Base-by-base conservation (phyloP, 2,797 vertebrate species). In the Peromyscus melanophrys region DNA sequence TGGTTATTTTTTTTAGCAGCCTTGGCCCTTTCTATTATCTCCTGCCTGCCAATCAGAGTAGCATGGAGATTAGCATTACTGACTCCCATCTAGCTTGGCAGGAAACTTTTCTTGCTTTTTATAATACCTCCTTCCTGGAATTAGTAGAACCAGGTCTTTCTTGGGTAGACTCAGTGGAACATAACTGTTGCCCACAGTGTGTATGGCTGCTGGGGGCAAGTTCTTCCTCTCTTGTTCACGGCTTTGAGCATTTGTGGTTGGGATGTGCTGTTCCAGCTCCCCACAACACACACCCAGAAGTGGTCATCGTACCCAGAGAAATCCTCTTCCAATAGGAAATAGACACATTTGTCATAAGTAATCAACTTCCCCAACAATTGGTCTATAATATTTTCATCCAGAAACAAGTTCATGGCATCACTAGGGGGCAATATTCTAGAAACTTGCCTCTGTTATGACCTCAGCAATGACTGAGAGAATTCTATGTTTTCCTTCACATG, bases 61-160 rank as follows among this genome's bases (percentile, higher is more conserved):
- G 31, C 25, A 3, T 6, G 43, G 69, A 73, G 29, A 40, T 77
- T 19, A n/a, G 10, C 4, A 77, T 65, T 73, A 0, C 31, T 43
- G 40, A 94, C n/a, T 65, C 61, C 75, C 43, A 76, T 6, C 63
- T 49, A 27, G 14, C 0, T 59, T 13, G 40, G 8, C 40, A 85
- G 77, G 65, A 94, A 92, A 57, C 17, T 43, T 78, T 75, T 11
- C 27, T 92, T 90, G 43, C 59, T 97, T 87, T 29, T 37, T 29
- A 0, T 23, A 43, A 6, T 49, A 65, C 77, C 55, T 31, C 40
- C 52, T 92, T 94, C 17, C 46, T 96, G 81, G 59, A 93, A 96
- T 40, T 65, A 5, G 75, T 57, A 77, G 16, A 31, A 37, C 59
- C 0, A 19, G 31, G 43, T 82, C 34, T 91, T 84, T 55, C 46